Conservation (phyloP, 1,140 invertebrate genomes). For the Musca vetustissima region DNA sequence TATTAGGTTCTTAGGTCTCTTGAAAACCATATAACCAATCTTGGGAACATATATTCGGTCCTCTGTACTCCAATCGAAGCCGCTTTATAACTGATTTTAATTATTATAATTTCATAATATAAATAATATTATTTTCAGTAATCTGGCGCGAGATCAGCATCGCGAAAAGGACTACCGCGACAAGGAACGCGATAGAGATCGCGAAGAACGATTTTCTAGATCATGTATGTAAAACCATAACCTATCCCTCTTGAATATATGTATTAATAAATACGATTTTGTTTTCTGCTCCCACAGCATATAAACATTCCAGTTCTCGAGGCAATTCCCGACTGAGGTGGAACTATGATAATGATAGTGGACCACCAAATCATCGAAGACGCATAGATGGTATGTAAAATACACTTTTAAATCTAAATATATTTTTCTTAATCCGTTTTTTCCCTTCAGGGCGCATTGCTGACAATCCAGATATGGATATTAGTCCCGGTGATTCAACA, state of each 20-base stretch:
- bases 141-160: constrained; percentile 58
- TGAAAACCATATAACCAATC: too few relatives aligned
- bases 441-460: constrained; percentile 42
- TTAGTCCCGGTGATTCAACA: constrained; percentile 80
- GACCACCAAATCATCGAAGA: constrained; percentile 51
- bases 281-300: constrained; percentile 57
- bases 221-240: constrained; percentile 37
- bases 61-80: too few relatives aligned
- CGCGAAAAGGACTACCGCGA: constrained; percentile 56
- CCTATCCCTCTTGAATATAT: not conserved
- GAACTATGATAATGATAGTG: constrained; percentile 53
- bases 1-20: too few relatives aligned
- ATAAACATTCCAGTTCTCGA: constrained; percentile 78
- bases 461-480: constrained; percentile 77
- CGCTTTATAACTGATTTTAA: too few relatives aligned
- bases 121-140: constrained; percentile 39
- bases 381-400: constrained; percentile 48
- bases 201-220: constrained; percentile 56
- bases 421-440: not conserved
- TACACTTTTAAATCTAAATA: not conserved
- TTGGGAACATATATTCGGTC: too few relatives aligned
- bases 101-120: not conserved
- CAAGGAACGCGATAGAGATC: constrained; percentile 58
- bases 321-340: constrained; percentile 58
- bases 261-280: not conserved